Conservation (phyloP, 2,888 invertebrate genomes). For the Harpalus rufipes region DNA sequence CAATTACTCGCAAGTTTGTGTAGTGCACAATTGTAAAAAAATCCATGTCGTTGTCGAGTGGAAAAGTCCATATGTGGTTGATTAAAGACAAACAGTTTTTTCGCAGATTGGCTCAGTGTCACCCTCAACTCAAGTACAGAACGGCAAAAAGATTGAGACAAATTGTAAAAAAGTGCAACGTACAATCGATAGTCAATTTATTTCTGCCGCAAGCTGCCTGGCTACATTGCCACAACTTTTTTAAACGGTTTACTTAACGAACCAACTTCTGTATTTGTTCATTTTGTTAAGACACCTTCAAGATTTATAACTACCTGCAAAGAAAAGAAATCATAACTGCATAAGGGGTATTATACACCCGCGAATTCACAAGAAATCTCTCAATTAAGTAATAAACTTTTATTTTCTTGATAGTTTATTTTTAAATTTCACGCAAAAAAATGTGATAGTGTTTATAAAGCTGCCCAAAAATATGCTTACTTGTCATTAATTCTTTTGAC, state of each 20-base stretch:
- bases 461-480: no score
- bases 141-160: constrained; percentile 60
- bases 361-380: background rate
- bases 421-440: no score
- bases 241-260: constrained; percentile 54
- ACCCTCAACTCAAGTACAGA: constrained; percentile 34
- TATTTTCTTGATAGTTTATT: background rate
- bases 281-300: constrained; percentile 35
- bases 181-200: constrained; percentile 57
- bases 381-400: constrained; percentile 1
- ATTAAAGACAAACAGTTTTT: constrained; percentile 55
- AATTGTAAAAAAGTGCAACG: constrained; percentile 59
- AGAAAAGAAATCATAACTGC: background rate
- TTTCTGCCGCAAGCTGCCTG: constrained; percentile 30
- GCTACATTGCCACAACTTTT: constrained; percentile 41
- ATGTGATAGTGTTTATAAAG: no score
- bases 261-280: constrained; percentile 50
- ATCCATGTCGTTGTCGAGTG: background rate
- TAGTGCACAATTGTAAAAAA: background rate
- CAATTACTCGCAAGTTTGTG: background rate
- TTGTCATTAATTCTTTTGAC: no score
- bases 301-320: constrained; percentile 25
- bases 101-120: constrained; percentile 48
- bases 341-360: background rate
- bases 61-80: constrained; percentile 29